Percentiles rank a stretch among this genome's conserved stretches.
Evolutionary conservation across 1,140 invertebrate genomes (phyloP).

Genomic region (Palaemon carinicauda): DNA sequence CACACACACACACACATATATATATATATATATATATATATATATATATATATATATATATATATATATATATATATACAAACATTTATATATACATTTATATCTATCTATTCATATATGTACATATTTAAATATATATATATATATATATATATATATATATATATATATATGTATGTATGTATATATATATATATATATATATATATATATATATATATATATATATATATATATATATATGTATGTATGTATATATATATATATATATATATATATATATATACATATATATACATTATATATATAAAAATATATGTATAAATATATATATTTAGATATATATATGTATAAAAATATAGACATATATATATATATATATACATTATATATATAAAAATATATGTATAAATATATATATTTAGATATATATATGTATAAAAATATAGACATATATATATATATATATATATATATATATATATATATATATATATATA

Average conservation of each 20-base stretch:
- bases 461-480: constrained; percentile 14
- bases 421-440: too few species aligned
- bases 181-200: constrained; percentile 24
- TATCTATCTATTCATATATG: too few species aligned
- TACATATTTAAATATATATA: too few species aligned
- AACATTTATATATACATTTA: constrained; percentile 20
- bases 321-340: neutral
- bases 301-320: neutral
- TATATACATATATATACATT: constrained; percentile 30
- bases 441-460: neutral
- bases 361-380: constrained; percentile 29
- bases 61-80: constrained; percentile 37
- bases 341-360: constrained; percentile 9
- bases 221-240: constrained; percentile 9
- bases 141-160: constrained; percentile 38
- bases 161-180: constrained; percentile 17
- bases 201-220: constrained; percentile 33
- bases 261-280: constrained; percentile 30
- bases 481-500: constrained; percentile 14
- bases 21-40: constrained; percentile 28
- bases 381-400: constrained; percentile 22
- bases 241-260: constrained; percentile 4
- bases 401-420: neutral
- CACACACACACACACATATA: neutral
- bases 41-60: constrained; percentile 37